Evolutionary conservation across 2,797 vertebrate species (phyloP), one percentile per base, ranked within the genome.

Genomic region (Rhinogobio ventralis): DNA sequence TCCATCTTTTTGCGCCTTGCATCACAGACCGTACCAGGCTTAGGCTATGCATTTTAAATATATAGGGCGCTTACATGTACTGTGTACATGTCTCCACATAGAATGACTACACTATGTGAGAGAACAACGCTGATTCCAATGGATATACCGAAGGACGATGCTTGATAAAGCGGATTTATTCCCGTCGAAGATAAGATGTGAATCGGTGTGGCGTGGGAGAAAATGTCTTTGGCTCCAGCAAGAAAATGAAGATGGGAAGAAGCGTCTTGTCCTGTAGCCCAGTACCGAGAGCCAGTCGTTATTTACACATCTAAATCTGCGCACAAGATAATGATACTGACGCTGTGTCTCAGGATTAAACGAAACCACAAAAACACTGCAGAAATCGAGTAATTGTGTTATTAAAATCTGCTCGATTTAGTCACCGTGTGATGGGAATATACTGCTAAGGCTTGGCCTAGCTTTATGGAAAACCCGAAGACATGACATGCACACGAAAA

Each of bases 401-500:
- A 78, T 72, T 86, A 78, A 68, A 60, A 69, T 87, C 86, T 86
- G 73, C 81, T 88, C 86, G 46, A 82, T 79, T 82, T 82, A 86
- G 71, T 79, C 89, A 85, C 85, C 64, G 85, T 91, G 86, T 86
- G 84, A 90, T 92, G 89, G 90, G 88, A 89, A 90, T 89, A 55
- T 85, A 85, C 77, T 83, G 88, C 85, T 90, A 84, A 89, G 87
- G 85, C 84, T 90, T 86, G 89, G 86, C 76, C 85, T 91, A 87
- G 89, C 89, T 90, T 85, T 86, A 91, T 89, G 90, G 89, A 86
- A 89, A 91, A 90, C 89, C 89, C 74, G 90, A 90, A 94, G 93
- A 93, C 92, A 94, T 94, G 93, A 93, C 91, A 93, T 93, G 93
- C 91, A 90, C 91, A 91, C 89, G 93, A 86, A 93, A 93, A 87